Evolutionary conservation across 2,888 invertebrate genomes (phyloP), one percentile per base, ranked within the genome.

Genomic region (Erebia aethiops): DNA sequence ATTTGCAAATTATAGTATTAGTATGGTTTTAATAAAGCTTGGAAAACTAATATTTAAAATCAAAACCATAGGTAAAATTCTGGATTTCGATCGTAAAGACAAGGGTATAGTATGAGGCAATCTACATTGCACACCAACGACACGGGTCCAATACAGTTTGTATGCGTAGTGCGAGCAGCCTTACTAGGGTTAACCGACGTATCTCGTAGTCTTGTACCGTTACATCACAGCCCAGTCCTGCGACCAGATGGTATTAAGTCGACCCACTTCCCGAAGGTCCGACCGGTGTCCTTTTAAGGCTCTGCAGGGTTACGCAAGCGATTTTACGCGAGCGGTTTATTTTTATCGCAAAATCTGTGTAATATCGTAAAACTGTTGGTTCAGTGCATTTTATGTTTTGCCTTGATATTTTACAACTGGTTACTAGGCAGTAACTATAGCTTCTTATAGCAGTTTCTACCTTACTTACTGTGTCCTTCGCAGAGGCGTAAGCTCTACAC

Each of bases 261-360:
- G 92, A 90, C 92, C 91, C 88, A 92, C 89, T 86, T 91, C 81
- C 77, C 84, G 89, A 92, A 92, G 92, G 92, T 88, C 89, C 87
- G 81, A 84, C 79, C 83, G 80, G 79, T 78, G 74, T 62, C 91
- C 91, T 83, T 90, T 79, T 89, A 91, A 79, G 91, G 90, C 79
- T 76, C 74, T 77, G 76, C 90, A 87, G 87, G 88, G 89, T 92
- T 92, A 87, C 87, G 87, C 87, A 90, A 92, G 72, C 70, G 62
- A 72, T 69, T 74, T 70, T 69, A 69, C 70, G 72, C 69, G 72
- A 71, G 49, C 21, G 11, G 69, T 66, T 67, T 54, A 64, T 52
- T 67, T 75, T 75, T 69, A 58, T 74, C 71, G 70, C 71, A 52
- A 73, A 72, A 62, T 71, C 62, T 64, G 69, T 64, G 67, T 69